Evolutionary conservation across 2,888 invertebrate genomes (phyloP), one percentile per base, ranked within the genome.

Genomic region (Criorhina ranunculi): DNA sequence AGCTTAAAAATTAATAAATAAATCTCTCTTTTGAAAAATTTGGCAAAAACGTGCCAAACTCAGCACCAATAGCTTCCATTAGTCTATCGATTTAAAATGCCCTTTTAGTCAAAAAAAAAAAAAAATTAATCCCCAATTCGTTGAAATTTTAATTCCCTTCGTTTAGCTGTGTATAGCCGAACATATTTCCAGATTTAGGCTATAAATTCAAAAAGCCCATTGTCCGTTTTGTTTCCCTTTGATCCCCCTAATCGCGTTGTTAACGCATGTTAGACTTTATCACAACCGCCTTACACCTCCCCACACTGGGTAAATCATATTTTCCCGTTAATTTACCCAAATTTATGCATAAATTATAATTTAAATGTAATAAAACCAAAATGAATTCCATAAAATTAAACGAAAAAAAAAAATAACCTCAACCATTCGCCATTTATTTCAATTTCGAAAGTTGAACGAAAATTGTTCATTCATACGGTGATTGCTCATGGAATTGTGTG

Each of bases 311-410:
- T 67, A 69, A 80, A 75, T 80, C 67, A 75, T 53, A 37, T 69
- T 80, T 75, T 17, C 35, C 37, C 51, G 46, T 57, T 33, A 62
- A 62, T 75, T 62, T 57, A 17, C 24, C n/a, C 0, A n/a, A 40
- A 80, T n/a, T 33, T 55, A 44, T 51, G 60, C 69, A 77, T 77
- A 77, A 77, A 77, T 77, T 60, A 69, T 60, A 77, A 77, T 69
- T 53, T 69, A 69, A 69, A 69, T 12, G 29, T 60, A 62, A 40
- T 72, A 51, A 72, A 62, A 60, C 19, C 60, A 33, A 62, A 72
- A 51, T 72, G 72, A 62, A 53, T 59, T 53, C 42, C 60, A 53
- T 60, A 33, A 67, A 62, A 80, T 69, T 60, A 67, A 69, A 37
- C 53, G 60, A 53, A 44, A 51, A 35, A 51, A n/a, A n/a, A n/a